A percentile compares a stretch with the other conserved stretches of the same genome.
Conservation (phyloP, 2,797 vertebrate species). For the Phrynocephalus vlangalii region DNA sequence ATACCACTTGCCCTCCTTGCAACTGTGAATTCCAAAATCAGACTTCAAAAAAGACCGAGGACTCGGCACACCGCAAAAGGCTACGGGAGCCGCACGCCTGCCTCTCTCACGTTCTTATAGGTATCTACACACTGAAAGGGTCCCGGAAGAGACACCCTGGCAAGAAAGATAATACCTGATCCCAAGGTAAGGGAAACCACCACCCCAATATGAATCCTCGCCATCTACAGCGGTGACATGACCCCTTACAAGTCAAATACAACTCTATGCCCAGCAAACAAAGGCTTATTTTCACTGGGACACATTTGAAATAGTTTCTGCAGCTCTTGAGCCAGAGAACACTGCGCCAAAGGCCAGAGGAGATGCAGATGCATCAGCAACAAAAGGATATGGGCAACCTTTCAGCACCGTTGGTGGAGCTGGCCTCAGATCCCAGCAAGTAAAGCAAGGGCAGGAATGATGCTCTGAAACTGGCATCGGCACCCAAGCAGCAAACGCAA, state of each 20-base stretch:
- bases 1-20: constrained; percentile 9
- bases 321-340: not conserved
- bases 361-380: too few relatives aligned
- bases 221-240: not conserved
- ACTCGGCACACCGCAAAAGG: not conserved
- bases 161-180: not conserved
- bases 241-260: not conserved
- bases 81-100: not conserved
- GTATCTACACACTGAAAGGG: not conserved
- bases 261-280: not conserved
- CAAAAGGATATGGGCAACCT: not conserved
- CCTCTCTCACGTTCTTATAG: not conserved
- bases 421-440: not conserved
- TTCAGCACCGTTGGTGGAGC: not conserved
- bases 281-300: not conserved
- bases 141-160: not conserved
- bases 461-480: not conserved
- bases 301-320: not conserved
- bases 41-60: not conserved
- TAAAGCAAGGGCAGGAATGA: not conserved
- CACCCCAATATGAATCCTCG: not conserved
- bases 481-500: not conserved
- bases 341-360: not conserved
- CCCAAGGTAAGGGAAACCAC: not conserved
- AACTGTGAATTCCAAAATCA: constrained; percentile 26